Base-by-base conservation (phyloP, 2,113 vertebrate genomes). In the Actenoides hombroni region DNA sequence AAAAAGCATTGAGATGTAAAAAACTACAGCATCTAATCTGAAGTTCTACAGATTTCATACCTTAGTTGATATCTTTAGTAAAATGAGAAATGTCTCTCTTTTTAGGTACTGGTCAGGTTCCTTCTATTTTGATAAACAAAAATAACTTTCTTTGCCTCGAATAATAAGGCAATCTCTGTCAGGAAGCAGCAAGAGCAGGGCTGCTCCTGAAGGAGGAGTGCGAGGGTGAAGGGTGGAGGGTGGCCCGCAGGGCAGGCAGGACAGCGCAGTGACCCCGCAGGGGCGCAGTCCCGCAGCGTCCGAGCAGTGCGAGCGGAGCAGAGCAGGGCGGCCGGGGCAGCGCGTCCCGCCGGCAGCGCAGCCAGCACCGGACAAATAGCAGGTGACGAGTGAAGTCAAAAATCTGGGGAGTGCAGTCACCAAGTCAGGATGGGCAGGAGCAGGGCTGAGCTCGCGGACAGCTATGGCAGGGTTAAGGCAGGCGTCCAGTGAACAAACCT, bases 311-410 rank as follows among this genome's bases (percentile, higher is more conserved):
- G 16, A 64, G 37, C 16, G 29, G 40, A 51, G 25, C 37, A 40
- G 76, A 14, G 48, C 23, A 67, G n/a, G 3, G 17, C 0, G 1
- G 31, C 16, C 8, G 1, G n/a, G 67, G 64, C 28, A 53, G 37
- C 0, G 2, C 48, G 26, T 13, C 37, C 18, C 1, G 2, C 60
- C 2, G 1, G 5, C 9, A 23, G 49, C 9, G 14, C 63, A 37
- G 7, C 5, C 31, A 28, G 24, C 75, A 11, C 35, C 0, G 0
- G 65, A 8, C n/a, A 64, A 46, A 35, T 3, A 3, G 0, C 16
- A 64, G 15, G 12, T 46, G 48, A 69, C 1, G 2, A 25, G 25
- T 2, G 25, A 46, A n/a, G 33, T 7, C 8, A 1, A 46, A 39
- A 20, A 24, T 17, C 63, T 76, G 63, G 35, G 49, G 40, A 56